Evolutionary conservation across 2,113 vertebrate species (phyloP).

Genomic region (Malurus alboscapulatus): DNA sequence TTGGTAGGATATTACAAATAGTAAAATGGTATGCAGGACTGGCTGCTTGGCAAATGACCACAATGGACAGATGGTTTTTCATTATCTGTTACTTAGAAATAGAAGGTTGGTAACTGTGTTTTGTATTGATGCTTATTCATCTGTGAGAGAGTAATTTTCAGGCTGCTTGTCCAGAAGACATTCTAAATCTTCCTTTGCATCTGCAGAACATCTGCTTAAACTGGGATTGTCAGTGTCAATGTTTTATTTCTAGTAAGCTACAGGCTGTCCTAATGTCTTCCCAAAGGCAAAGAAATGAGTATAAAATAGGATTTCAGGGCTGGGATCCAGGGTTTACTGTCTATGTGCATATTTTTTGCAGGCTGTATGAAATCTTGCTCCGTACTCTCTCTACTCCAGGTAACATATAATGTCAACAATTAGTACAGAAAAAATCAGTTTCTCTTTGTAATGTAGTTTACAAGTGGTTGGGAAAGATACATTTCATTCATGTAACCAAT

Average conservation of each 20-base stretch:
- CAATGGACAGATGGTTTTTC: constrained; percentile 69
- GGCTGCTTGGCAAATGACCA: constrained; percentile 55
- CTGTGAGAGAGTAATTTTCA: constrained; percentile 68
- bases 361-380: constrained; percentile 30
- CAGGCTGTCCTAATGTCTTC: constrained; percentile 30
- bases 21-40: neutral
- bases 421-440: neutral
- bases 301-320: constrained; percentile 42
- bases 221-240: constrained; percentile 52
- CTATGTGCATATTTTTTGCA: constrained; percentile 26
- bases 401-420: constrained; percentile 36
- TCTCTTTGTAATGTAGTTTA: neutral
- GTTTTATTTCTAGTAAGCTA: constrained; percentile 48
- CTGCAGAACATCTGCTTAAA: constrained; percentile 71
- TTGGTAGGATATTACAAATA: constrained; percentile 20
- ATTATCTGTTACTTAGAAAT: constrained; percentile 63
- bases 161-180: constrained; percentile 56
- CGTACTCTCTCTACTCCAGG: neutral
- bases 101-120: constrained; percentile 18
- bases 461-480: neutral
- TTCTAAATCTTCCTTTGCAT: constrained; percentile 67
- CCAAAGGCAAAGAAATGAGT: constrained; percentile 35
- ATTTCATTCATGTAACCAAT: neutral
- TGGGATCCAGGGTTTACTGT: constrained; percentile 7
- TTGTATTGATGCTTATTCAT: constrained; percentile 57